Percentiles rank a stretch among this genome's conserved stretches.
These are phyloP conservation scores for Enteromius paludinosus DNA, from an alignment of 2,797 vertebrate genomes.

Conservation along the genomic window DNA sequence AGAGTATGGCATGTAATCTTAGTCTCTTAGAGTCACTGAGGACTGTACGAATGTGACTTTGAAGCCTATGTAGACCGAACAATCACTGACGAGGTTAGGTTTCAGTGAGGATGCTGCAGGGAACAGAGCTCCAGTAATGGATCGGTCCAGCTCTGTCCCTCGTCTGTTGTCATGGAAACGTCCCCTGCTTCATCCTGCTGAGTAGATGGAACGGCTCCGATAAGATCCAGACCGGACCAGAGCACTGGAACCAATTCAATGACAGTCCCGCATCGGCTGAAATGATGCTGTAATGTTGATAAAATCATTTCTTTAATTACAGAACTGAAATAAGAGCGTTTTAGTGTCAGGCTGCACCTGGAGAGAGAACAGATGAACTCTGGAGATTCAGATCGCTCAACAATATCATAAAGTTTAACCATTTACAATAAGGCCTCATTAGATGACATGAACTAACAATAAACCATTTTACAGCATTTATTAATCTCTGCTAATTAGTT, in stretches of 20 bases:
- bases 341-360: neutral
- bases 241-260: constrained; percentile 1
- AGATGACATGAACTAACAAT: neutral
- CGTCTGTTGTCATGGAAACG: constrained; percentile 27
- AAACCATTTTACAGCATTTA: neutral
- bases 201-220: constrained; percentile 3
- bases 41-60: neutral
- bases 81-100: neutral
- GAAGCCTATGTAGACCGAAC: neutral
- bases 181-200: neutral
- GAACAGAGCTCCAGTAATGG: neutral
- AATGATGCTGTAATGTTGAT: neutral
- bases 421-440: neutral
- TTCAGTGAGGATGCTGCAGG: neutral
- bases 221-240: neutral
- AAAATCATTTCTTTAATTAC: neutral
- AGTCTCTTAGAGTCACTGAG: neutral
- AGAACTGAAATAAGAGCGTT: neutral
- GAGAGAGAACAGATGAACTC: neutral
- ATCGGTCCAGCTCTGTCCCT: constrained; percentile 9
- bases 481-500: neutral
- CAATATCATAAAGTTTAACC: neutral
- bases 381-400: neutral
- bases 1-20: too few species aligned
- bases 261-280: neutral